Evolutionary conservation across 2,797 vertebrate genomes (phyloP).

Genomic region (Carcharodon carcharias): DNA sequence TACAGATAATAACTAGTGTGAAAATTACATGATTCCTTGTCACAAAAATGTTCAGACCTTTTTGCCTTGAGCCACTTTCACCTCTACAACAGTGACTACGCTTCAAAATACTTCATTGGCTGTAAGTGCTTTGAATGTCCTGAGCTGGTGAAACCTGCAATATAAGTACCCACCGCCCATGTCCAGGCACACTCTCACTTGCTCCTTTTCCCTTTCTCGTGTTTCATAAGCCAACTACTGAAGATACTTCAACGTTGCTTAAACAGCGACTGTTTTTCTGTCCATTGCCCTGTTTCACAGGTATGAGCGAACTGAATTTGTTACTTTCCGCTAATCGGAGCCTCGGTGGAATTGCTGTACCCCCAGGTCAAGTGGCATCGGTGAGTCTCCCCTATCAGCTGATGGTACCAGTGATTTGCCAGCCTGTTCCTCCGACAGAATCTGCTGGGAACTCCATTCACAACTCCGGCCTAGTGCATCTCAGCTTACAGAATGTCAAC

Average conservation of each 20-base stretch:
- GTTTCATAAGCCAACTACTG: background rate
- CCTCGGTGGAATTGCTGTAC: conserved; percentile 49
- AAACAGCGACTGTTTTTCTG: background rate
- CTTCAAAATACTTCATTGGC: background rate
- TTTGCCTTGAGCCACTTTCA: too few species aligned
- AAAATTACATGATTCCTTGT: too few species aligned
- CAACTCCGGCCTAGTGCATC: conserved; percentile 52
- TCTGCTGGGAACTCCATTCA: conserved; percentile 47
- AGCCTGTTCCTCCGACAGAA: conserved; percentile 58
- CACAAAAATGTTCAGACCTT: too few species aligned
- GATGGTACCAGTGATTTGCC: conserved; percentile 65
- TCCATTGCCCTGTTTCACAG: background rate
- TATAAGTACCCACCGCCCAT: too few species aligned
- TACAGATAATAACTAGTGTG: too few species aligned
- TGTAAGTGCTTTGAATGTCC: background rate
- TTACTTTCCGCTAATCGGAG: conserved; percentile 65
- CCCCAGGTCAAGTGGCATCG: conserved; percentile 56
- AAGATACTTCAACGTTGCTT: background rate
- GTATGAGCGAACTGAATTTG: conserved; percentile 58
- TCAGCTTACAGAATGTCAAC: conserved; percentile 54
- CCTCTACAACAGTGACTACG: background rate
- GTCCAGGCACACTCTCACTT: background rate
- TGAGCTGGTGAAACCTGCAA: too few species aligned
- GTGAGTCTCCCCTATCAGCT: conserved; percentile 70
- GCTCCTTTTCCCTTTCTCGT: background rate